These are phyloP conservation scores for Brachyhypopomus gauderio DNA, from an alignment of 2,113 vertebrate genomes.

Conservation along the genomic window DNA sequence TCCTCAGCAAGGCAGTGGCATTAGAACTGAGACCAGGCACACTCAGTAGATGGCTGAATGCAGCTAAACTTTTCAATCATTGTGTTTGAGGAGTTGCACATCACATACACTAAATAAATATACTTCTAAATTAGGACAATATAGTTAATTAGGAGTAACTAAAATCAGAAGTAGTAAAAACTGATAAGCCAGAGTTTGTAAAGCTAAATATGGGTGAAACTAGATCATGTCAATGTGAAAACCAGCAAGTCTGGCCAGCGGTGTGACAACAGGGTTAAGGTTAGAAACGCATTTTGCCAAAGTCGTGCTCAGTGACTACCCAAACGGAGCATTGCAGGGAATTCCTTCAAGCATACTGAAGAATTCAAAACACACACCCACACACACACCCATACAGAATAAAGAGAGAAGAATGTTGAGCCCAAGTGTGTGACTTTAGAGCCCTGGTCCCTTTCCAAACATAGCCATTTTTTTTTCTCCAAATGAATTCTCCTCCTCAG, in stretches of 20 bases:
- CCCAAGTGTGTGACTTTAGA: not conserved
- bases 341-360: slow-evolving; percentile 18
- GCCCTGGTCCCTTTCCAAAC: not conserved
- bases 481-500: not conserved
- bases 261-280: not conserved
- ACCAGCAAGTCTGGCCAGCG: not conserved
- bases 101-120: too few species aligned
- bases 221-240: not conserved
- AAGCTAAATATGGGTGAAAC: too few species aligned
- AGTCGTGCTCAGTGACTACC: not conserved
- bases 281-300: not conserved
- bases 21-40: not conserved
- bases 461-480: not conserved
- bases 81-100: too few species aligned
- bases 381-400: not conserved
- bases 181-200: too few species aligned
- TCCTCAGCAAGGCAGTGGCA: slow-evolving; percentile 1
- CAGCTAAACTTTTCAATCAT: not conserved
- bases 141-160: too few species aligned
- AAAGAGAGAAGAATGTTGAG: not conserved
- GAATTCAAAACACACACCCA: slow-evolving; percentile 14
- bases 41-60: not conserved
- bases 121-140: too few species aligned
- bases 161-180: too few species aligned
- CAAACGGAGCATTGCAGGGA: slow-evolving; percentile 20